Evolutionary conservation across 2,113 vertebrate species (phyloP).

Genomic region (Zosterops pallidus): DNA sequence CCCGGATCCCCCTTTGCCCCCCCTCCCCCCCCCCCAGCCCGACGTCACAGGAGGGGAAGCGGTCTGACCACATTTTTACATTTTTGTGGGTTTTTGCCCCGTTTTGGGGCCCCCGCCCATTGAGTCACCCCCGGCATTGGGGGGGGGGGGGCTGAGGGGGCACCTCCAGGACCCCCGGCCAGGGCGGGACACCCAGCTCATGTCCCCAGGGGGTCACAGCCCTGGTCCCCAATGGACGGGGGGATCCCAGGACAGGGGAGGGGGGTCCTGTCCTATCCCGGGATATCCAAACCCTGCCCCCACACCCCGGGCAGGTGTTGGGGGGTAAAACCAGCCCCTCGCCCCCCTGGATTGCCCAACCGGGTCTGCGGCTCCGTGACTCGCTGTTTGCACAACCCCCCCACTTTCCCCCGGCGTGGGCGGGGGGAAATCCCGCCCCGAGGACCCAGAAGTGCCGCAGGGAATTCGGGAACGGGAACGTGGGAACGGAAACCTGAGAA

Average conservation of each 20-base stretch:
- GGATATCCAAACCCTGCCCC: background rate
- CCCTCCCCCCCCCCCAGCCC: too few relatives aligned
- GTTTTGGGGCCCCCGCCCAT: too few relatives aligned
- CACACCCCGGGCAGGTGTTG: background rate
- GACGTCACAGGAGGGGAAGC: too few relatives aligned
- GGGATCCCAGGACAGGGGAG: background rate
- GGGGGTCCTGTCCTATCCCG: background rate
- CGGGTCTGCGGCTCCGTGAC: background rate
- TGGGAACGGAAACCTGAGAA: background rate
- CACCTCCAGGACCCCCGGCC: background rate
- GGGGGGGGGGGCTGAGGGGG: background rate
- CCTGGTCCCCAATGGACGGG: background rate
- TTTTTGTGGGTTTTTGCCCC: too few relatives aligned
- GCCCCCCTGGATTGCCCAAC: background rate
- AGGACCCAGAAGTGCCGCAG: background rate
- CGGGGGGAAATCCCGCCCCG: background rate
- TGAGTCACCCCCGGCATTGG: too few relatives aligned
- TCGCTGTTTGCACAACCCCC: background rate
- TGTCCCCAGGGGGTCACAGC: background rate
- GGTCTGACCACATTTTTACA: too few relatives aligned
- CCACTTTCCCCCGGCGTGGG: background rate
- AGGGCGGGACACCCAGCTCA: background rate
- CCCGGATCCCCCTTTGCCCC: too few relatives aligned
- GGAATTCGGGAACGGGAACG: background rate
- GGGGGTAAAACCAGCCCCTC: background rate